These are phyloP conservation scores for Bettongia penicillata DNA, from an alignment of 2,113 vertebrate species.

Conservation along the genomic window DNA sequence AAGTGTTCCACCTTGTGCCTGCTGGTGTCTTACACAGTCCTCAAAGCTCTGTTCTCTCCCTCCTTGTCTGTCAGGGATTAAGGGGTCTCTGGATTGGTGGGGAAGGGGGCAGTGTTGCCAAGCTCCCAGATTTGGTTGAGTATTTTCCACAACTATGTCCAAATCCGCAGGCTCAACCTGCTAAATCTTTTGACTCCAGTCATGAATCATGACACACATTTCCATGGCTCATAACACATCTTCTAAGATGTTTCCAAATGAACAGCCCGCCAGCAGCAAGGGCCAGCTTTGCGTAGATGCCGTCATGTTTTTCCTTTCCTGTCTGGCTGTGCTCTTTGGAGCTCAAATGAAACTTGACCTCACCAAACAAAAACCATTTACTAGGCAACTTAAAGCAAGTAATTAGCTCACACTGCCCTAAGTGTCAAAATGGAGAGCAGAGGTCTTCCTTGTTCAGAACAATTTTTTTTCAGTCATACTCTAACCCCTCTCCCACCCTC, in stretches of 20 bases:
- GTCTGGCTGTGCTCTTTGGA: constrained; percentile 76
- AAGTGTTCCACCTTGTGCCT: constrained; percentile 77
- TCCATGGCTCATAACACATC: constrained; percentile 73
- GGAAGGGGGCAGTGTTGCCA: constrained; percentile 38
- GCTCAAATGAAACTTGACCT: constrained; percentile 77
- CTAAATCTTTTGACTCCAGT: constrained; percentile 80
- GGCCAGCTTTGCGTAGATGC: constrained; percentile 56
- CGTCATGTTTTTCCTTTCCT: constrained; percentile 81
- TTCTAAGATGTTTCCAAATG: constrained; percentile 78
- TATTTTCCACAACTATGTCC: constrained; percentile 68
- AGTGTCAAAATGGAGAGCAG: constrained; percentile 44
- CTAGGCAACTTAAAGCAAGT: constrained; percentile 80
- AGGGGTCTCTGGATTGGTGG: background rate
- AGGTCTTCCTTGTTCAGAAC: constrained; percentile 57
- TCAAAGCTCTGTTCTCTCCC: constrained; percentile 33
- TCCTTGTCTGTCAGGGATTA: constrained; percentile 21
- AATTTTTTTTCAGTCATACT: background rate
- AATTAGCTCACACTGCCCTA: constrained; percentile 75
- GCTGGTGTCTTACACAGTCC: constrained; percentile 73
- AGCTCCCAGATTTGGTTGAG: constrained; percentile 40
- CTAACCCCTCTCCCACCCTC: background rate
- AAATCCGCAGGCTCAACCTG: constrained; percentile 65
- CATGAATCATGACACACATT: constrained; percentile 73
- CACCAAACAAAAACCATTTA: constrained; percentile 78
- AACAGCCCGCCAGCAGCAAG: constrained; percentile 59